These are phyloP conservation scores for Labeo catla DNA, from an alignment of 2,113 vertebrate species.

Conservation along the genomic window DNA sequence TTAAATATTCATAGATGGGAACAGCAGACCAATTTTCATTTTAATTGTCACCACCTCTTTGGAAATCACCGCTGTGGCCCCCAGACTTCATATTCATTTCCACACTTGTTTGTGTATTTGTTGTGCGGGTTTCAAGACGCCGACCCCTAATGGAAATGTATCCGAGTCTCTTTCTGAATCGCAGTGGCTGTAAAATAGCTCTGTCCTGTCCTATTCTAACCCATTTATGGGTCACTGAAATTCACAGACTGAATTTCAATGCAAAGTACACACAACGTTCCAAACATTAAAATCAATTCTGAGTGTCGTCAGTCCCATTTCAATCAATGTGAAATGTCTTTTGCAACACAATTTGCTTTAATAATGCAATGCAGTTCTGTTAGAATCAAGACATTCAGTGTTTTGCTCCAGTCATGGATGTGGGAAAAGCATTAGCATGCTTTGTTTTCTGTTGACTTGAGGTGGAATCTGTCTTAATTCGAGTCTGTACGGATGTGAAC, in stretches of 20 bases:
- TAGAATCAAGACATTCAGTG: background rate
- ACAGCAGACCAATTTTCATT: background rate
- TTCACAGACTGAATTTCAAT: background rate
- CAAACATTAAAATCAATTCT: background rate
- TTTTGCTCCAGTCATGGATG: background rate
- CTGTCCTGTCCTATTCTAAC: background rate
- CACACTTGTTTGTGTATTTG: background rate
- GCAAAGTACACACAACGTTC: background rate
- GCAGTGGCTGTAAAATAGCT: background rate
- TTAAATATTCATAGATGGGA: background rate
- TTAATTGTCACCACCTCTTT: background rate
- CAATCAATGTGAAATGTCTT: background rate
- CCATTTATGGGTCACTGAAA: background rate
- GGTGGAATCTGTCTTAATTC: background rate
- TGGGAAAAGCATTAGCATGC: background rate
- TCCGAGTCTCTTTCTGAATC: background rate
- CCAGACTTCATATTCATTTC: background rate
- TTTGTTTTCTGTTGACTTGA: conserved; percentile 1
- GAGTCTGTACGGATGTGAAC: background rate
- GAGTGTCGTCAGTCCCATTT: background rate
- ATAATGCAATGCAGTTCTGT: background rate
- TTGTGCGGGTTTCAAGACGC: conserved; percentile 12
- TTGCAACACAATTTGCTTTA: background rate
- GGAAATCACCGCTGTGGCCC: background rate
- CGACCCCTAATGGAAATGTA: background rate